Base-by-base conservation (phyloP, 2,113 vertebrate species). In the Tor tambroides region DNA sequence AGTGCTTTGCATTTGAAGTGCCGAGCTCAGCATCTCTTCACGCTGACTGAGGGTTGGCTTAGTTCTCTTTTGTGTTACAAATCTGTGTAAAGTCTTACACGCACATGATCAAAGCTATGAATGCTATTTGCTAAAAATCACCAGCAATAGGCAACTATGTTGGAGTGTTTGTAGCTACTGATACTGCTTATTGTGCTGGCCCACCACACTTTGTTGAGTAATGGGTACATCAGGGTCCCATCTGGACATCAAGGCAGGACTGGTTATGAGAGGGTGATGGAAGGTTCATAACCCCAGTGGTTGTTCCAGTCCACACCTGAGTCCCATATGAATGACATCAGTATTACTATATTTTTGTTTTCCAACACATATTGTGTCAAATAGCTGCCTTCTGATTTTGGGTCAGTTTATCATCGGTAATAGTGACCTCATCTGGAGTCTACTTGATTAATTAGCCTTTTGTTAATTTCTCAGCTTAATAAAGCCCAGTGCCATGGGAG, bases 391-490 rank as follows among this genome's bases (percentile, higher is more conserved):
- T 86, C 89, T 91, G 78, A 87, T 82, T 86, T 85, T 88, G 80
- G 90, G 90, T 91, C 87, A 91, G 80, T 59, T 43, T 89, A 85
- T 76, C 85, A 87, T 84, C 81, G 87, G 72, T 84, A 63, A 67
- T 41, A 46, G 78, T 86, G 91, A 89, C 84, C 80, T 82, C 94
- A 94, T 93, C 92, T 94, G 94, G 86, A 90, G 79, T 90, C 86
- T 77, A 86, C 84, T 74, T 87, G 89, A 91, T 92, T 93, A 95
- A 94, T 95, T 93, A 94, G 93, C 89, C 87, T 78, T 85, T 92
- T 89, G 90, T 92, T 94, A 94, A 94, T 94, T 94, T 63, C 86
- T 88, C 80, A 30, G 89, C 88, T 91, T 92, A 92, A 92, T 93
- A 92, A 94, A 93, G 90, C 86, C 83, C 67, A 80, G 80, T 86